Evolutionary conservation across 1,140 invertebrate species (phyloP).

Genomic region (Drosophila malerkotliana): DNA sequence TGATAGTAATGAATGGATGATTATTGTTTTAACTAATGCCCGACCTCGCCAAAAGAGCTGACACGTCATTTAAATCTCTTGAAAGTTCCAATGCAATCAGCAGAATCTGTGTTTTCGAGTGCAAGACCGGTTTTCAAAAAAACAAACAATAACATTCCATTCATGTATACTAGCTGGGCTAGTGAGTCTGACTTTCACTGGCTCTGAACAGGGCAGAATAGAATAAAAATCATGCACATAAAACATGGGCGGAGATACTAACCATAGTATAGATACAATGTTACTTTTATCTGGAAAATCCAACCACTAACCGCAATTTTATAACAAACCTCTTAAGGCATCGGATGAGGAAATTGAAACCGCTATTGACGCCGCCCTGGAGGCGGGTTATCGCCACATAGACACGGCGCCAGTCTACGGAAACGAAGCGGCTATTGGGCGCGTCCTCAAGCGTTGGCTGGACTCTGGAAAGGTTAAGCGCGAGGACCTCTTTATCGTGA

Average conservation of each 20-base stretch:
- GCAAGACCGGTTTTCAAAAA: slow-evolving; percentile 36
- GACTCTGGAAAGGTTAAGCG: slow-evolving; percentile 88
- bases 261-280: neutral
- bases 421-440: slow-evolving; percentile 92
- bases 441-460: slow-evolving; percentile 90
- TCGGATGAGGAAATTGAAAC: slow-evolving; percentile 89
- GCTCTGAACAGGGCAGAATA: neutral
- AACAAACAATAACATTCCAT: slow-evolving; percentile 24
- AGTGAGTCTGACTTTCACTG: slow-evolving; percentile 30
- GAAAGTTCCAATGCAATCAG: slow-evolving; percentile 16
- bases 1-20: neutral
- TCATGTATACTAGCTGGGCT: slow-evolving; percentile 5
- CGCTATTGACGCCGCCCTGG: slow-evolving; percentile 87
- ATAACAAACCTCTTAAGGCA: slow-evolving; percentile 84
- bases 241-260: too few relatives aligned
- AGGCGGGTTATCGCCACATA: slow-evolving; percentile 88
- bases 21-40: slow-evolving; percentile 16
- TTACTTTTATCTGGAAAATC: neutral
- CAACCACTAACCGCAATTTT: slow-evolving; percentile 53
- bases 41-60: slow-evolving; percentile 2
- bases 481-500: slow-evolving; percentile 92
- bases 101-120: slow-evolving; percentile 10
- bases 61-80: slow-evolving; percentile 30
- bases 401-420: slow-evolving; percentile 92
- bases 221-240: neutral